Evolutionary conservation across 2,888 invertebrate species (phyloP), one percentile per base, ranked within the genome.

Genomic region (Meandrusa payeni): DNA sequence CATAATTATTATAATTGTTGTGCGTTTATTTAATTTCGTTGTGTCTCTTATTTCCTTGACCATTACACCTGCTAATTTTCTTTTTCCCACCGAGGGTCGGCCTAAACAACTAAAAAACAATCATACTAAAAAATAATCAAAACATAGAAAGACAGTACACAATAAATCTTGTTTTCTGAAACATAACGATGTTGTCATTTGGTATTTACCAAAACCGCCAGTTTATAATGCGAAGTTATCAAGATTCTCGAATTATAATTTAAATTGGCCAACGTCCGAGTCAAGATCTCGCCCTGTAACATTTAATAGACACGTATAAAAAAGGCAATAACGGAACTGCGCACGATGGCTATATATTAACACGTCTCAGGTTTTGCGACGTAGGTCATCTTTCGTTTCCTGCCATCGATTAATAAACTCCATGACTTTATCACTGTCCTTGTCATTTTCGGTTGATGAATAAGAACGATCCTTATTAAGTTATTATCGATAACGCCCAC

Each of bases 271-370:
- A 27, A 22, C 15, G 26, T 12, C 13, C 20, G 10, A 20, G 17
- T 13, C 9, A 1, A 19, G 11, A 41, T 7, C n/a, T 6, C 11
- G 19, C 5, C 9, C 7, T 20, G 5, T 20, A 12, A 20, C 1
- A 9, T 41, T 41, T 23, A 23, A 28, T 22, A 20, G 10, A 15
- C 7, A 5, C 5, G 5, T 28, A 34, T 23, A n/a, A 22, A 34
- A 29, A 41, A 34, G 34, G 28, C 34, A 2, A 28, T 41, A 34
- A 34, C 41, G 41, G 34, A 41, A 34, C 23, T 41, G 15, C 0
- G 10, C 7, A 13, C 11, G 9, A 10, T 34, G 41, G 10, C 15
- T 10, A 12, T 36, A 5, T 23, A 20, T 22, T 12, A 17, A 36
- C 10, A 13, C 12, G 24, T 26, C 10, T 39, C 11, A 17, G 5